These are phyloP conservation scores for Camelus bactrianus DNA, from an alignment of 2,113 vertebrate genomes.

Conservation along the genomic window DNA sequence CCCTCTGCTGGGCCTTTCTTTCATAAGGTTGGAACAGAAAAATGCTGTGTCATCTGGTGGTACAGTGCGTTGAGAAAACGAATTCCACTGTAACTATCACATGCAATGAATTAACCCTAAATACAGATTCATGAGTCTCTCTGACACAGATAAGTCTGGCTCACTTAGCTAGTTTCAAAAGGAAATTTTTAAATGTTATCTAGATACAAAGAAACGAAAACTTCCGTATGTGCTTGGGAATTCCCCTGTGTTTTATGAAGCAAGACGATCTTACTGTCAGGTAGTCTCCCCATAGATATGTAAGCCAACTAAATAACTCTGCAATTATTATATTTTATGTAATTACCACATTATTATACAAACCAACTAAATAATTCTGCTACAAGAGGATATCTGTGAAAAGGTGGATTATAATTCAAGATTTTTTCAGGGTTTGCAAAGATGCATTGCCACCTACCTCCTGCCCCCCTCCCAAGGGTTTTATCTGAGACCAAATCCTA, in stretches of 20 bases:
- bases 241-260: slow-evolving; percentile 48
- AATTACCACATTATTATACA: slow-evolving; percentile 25
- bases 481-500: slow-evolving; percentile 13
- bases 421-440: slow-evolving; percentile 40
- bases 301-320: slow-evolving; percentile 32
- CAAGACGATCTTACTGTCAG: background rate
- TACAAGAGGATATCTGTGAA: slow-evolving; percentile 16
- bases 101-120: slow-evolving; percentile 27
- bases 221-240: slow-evolving; percentile 18
- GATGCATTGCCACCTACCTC: background rate
- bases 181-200: slow-evolving; percentile 24
- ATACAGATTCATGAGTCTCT: slow-evolving; percentile 9
- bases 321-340: background rate
- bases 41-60: slow-evolving; percentile 52
- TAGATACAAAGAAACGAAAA: background rate
- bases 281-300: background rate
- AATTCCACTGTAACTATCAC: slow-evolving; percentile 29
- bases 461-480: too few relatives aligned
- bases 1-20: slow-evolving; percentile 71
- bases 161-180: slow-evolving; percentile 62
- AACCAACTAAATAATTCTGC: slow-evolving; percentile 15
- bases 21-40: slow-evolving; percentile 42
- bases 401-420: slow-evolving; percentile 7
- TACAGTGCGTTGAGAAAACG: slow-evolving; percentile 34
- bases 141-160: background rate